Evolutionary conservation across 2,888 invertebrate genomes (phyloP).

Genomic region (Venustoraphidia nigricollis): DNA sequence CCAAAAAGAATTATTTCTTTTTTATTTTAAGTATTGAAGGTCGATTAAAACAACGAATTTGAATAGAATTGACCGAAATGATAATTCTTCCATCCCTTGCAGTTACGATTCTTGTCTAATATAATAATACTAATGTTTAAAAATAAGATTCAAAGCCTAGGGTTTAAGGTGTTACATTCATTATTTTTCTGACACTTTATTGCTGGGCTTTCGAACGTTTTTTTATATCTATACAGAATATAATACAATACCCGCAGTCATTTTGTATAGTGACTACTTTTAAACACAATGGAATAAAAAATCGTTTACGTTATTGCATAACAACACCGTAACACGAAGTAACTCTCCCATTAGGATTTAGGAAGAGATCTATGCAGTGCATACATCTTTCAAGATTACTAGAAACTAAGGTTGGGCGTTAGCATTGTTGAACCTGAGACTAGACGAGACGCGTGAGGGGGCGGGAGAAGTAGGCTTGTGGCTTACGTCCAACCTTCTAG

Average conservation of each 20-base stretch:
- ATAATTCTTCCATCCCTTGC: too few species aligned
- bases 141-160: conserved; percentile 4
- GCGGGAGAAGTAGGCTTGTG: too few species aligned
- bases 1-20: too few species aligned
- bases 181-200: conserved; percentile 22
- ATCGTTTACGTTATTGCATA: background rate
- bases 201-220: conserved; percentile 11
- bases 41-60: too few species aligned
- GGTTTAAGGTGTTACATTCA: conserved; percentile 22
- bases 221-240: background rate
- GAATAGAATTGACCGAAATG: too few species aligned
- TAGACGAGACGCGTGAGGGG: too few species aligned
- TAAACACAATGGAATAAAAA: background rate
- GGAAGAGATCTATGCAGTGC: background rate
- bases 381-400: too few species aligned
- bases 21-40: too few species aligned
- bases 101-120: background rate
- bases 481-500: too few species aligned
- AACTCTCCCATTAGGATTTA: too few species aligned
- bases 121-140: background rate
- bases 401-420: too few species aligned
- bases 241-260: background rate
- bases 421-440: too few species aligned
- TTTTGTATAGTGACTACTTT: background rate
- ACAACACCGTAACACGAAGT: background rate